A percentile compares a stretch with the other conserved stretches of the same genome.
phyloP scores from a whole-genome alignment of 2,113 vertebrate genomes.

The Rhea americana region DNA sequence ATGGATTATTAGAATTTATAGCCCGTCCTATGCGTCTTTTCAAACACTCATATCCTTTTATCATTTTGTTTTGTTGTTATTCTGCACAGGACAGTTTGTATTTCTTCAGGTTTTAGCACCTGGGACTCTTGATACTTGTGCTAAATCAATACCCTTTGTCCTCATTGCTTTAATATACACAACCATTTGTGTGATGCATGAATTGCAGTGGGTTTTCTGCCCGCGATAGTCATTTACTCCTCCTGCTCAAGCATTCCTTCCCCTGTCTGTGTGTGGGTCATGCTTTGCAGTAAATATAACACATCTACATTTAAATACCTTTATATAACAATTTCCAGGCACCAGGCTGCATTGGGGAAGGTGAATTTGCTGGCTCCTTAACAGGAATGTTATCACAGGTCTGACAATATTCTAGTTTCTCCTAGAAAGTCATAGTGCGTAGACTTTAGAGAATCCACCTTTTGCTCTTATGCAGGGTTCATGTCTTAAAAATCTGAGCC shows the following conservation, averaged over 20 bases:
- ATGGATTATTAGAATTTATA: constrained; percentile 78
- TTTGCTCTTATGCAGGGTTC: background rate
- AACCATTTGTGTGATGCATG: constrained; percentile 73
- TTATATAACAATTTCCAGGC: background rate
- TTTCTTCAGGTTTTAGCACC: constrained; percentile 72
- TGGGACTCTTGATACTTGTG: constrained; percentile 67
- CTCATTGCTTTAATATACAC: constrained; percentile 73
- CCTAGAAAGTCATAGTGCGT: background rate
- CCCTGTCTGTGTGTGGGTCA: background rate
- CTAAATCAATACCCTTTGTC: constrained; percentile 75
- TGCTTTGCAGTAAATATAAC: constrained; percentile 44
- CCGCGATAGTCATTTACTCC: constrained; percentile 56
- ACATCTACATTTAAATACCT: constrained; percentile 41
- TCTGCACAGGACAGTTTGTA: constrained; percentile 65
- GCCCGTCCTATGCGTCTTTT: constrained; percentile 62
- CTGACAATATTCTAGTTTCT: background rate
- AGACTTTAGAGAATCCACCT: background rate
- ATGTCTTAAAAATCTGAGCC: background rate
- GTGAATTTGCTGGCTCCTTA: background rate
- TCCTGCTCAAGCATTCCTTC: constrained; percentile 26
- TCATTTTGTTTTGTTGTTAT: constrained; percentile 72
- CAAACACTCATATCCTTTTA: constrained; percentile 73
- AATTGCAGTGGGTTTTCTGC: constrained; percentile 63
- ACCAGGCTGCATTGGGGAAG: background rate
- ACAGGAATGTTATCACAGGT: background rate